These are phyloP conservation scores for Tupiocoris notatus DNA, from an alignment of 2,888 invertebrate genomes.

Conservation along the genomic window DNA sequence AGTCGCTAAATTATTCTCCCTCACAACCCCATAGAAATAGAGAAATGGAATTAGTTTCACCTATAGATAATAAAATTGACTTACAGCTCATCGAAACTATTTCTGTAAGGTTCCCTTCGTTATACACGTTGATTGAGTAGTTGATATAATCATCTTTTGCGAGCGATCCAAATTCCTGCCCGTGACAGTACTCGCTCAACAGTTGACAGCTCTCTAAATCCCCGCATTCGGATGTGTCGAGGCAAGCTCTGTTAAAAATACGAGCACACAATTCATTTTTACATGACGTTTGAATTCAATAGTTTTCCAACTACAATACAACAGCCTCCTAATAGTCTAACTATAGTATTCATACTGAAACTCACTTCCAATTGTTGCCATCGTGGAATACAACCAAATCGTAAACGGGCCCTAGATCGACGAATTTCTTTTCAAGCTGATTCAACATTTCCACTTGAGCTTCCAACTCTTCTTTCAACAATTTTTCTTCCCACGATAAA, in stretches of 20 bases:
- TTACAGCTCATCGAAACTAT: conserved; percentile 92
- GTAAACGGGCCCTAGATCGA: conserved; percentile 82
- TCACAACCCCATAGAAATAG: too few relatives aligned
- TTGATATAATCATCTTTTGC: conserved; percentile 78
- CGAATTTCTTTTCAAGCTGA: conserved; percentile 81
- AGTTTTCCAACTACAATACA: too few relatives aligned
- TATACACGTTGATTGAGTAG: conserved; percentile 87
- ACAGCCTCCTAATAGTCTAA: background rate
- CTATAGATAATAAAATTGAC: too few relatives aligned
- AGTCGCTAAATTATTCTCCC: too few relatives aligned
- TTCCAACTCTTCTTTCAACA: conserved; percentile 85
- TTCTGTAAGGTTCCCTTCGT: conserved; percentile 86
- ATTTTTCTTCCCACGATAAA: conserved; percentile 63
- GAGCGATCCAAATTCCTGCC: conserved; percentile 73
- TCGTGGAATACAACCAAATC: conserved; percentile 94
- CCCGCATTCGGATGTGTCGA: conserved; percentile 81
- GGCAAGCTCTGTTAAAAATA: conserved; percentile 75
- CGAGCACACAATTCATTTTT: too few relatives aligned
- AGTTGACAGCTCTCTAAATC: conserved; percentile 73
- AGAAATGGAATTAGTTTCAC: too few relatives aligned
- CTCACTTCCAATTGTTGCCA: conserved; percentile 82
- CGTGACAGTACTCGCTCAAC: conserved; percentile 78
- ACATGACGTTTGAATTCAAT: too few relatives aligned
- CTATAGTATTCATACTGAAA: conserved; percentile 20
- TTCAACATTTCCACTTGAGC: conserved; percentile 79